These are phyloP conservation scores for Aphelenchoides avenae DNA, from an alignment of 1,140 invertebrate genomes.

Conservation along the genomic window DNA sequence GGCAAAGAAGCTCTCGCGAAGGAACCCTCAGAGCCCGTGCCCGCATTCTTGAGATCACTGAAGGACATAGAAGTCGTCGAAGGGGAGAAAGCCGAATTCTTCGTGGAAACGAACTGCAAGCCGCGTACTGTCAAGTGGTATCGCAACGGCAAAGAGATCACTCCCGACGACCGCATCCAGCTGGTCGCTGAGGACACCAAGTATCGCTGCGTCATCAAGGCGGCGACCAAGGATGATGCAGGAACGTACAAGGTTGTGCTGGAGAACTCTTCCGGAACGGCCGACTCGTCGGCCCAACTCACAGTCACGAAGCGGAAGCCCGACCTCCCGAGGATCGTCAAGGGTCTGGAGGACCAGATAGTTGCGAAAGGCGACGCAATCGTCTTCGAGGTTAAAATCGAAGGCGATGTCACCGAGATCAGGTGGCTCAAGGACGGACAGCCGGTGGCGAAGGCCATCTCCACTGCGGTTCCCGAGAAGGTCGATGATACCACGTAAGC, in stretches of 20 bases:
- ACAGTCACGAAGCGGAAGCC: conserved; percentile 30
- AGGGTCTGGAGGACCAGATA: conserved; percentile 56
- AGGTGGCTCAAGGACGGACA: conserved; percentile 62
- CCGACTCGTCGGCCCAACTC: conserved; percentile 49
- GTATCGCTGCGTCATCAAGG: conserved; percentile 23
- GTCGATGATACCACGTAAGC: conserved; percentile 47
- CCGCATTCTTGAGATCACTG: conserved; percentile 50
- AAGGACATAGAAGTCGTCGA: conserved; percentile 50
- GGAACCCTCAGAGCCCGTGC: conserved; percentile 48
- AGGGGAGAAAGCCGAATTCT: conserved; percentile 52
- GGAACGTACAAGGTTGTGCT: conserved; percentile 47
- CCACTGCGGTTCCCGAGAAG: conserved; percentile 48
- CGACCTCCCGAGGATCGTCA: conserved; percentile 50
- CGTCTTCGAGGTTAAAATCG: conserved; percentile 55
- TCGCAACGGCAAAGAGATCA: conserved; percentile 53
- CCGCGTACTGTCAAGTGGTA: conserved; percentile 53
- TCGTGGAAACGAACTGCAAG: conserved; percentile 48
- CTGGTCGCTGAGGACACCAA: conserved; percentile 15
- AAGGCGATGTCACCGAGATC: conserved; percentile 59
- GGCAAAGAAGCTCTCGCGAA: conserved; percentile 42
- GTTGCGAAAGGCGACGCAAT: conserved; percentile 54
- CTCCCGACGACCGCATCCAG: conserved; percentile 39
- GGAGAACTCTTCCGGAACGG: conserved; percentile 49
- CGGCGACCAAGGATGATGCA: conserved; percentile 45
- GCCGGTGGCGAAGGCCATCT: conserved; percentile 31